Conservation (phyloP, 2,113 vertebrate species). For the Tenebrosternarchus preto region DNA sequence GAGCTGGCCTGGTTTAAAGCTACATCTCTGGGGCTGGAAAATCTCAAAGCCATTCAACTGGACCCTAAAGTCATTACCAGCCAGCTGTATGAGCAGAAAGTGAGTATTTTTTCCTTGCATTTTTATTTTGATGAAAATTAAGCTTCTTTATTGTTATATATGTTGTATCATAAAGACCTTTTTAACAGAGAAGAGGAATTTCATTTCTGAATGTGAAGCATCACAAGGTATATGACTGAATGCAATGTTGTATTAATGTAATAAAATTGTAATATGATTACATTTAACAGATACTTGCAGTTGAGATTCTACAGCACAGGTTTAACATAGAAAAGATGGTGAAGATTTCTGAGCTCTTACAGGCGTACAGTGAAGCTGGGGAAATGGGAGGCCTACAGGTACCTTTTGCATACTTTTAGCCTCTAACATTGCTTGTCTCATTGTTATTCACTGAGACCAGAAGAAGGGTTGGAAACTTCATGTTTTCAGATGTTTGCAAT, state of each 20-base stretch:
- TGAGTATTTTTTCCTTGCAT: conserved; percentile 44
- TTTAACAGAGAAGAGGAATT: too few species aligned
- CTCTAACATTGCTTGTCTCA: background rate
- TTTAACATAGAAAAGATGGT: conserved; percentile 81
- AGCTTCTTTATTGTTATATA: background rate
- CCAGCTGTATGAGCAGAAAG: conserved; percentile 83
- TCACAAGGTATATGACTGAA: background rate
- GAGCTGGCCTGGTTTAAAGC: conserved; percentile 69
- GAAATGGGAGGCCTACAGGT: conserved; percentile 74
- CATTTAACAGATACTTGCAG: conserved; percentile 73
- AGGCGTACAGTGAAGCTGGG: conserved; percentile 68
- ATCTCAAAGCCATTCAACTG: conserved; percentile 69
- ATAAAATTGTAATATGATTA: background rate
- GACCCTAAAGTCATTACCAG: conserved; percentile 66
- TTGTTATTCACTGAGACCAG: background rate
- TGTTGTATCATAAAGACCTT: background rate
- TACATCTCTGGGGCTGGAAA: conserved; percentile 69
- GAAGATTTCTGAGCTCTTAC: conserved; percentile 71
- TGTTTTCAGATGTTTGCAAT: background rate
- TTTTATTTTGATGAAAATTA: background rate
- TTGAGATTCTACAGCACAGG: conserved; percentile 83
- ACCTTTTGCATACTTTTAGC: background rate
- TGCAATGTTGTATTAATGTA: background rate
- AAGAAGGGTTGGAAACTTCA: background rate
- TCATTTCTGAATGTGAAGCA: background rate